Evolutionary conservation across 1,140 invertebrate species (phyloP).

Genomic region (Drosophila bocqueti): DNA sequence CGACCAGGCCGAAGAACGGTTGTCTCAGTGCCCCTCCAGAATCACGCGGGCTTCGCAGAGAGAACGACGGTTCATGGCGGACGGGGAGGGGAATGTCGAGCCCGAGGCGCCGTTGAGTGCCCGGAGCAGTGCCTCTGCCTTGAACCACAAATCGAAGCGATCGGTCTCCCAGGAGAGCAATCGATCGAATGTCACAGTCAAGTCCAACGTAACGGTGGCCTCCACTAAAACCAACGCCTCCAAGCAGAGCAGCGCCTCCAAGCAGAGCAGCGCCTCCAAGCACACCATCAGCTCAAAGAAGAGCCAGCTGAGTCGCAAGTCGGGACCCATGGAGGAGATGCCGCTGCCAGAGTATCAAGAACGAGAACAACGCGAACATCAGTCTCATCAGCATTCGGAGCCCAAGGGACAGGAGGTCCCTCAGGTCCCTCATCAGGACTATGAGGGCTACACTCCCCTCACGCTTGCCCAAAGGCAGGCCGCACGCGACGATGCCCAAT

Average conservation of each 20-base stretch:
- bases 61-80: not conserved
- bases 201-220: slow-evolving; percentile 11
- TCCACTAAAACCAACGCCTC: not conserved
- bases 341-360: slow-evolving; percentile 12
- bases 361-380: not conserved
- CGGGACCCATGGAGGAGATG: slow-evolving; percentile 24
- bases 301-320: slow-evolving; percentile 2
- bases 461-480: not conserved
- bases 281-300: not conserved
- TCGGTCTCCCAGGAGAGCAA: slow-evolving; percentile 32
- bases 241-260: not conserved
- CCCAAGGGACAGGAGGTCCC: not conserved
- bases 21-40: slow-evolving; percentile 8
- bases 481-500: slow-evolving; percentile 27
- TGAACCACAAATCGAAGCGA: slow-evolving; percentile 5
- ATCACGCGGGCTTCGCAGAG: not conserved
- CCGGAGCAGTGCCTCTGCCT: slow-evolving; percentile 19
- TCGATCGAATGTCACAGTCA: slow-evolving; percentile 27
- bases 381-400: not conserved
- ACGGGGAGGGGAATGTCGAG: not conserved
- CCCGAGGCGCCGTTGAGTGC: slow-evolving; percentile 20
- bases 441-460: slow-evolving; percentile 28
- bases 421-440: not conserved
- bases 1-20: slow-evolving; percentile 1
- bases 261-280: not conserved